A percentile compares a stretch with the other conserved stretches of the same genome.
Conservation (phyloP, 2,113 vertebrate species). For the Gorsachius goisagi region DNA sequence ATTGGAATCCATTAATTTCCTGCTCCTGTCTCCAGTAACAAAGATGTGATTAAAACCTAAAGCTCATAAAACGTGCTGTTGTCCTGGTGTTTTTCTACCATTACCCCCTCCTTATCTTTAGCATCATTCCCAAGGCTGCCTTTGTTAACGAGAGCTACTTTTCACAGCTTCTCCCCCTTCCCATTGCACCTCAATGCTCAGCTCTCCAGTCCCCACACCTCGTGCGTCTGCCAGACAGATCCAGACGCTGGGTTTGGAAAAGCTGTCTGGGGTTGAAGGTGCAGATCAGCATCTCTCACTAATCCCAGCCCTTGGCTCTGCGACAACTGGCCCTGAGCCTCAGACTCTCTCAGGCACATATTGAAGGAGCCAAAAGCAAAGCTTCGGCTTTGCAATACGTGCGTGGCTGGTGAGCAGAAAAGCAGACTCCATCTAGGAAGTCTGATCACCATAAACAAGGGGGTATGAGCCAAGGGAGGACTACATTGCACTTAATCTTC, state of each 20-base stretch:
- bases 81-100: neutral
- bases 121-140: neutral
- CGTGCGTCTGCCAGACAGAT: neutral
- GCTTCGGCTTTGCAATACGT: accelerated
- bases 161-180: neutral
- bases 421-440: neutral
- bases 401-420: accelerated
- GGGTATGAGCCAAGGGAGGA: neutral
- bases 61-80: neutral
- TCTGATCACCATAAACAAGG: neutral
- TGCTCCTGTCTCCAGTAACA: neutral
- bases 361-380: neutral
- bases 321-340: neutral
- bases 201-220: neutral
- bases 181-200: neutral
- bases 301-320: neutral
- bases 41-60: conserved; percentile 42
- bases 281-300: neutral
- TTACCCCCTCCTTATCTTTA: neutral
- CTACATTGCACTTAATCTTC: accelerated
- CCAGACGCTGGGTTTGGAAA: neutral
- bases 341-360: neutral
- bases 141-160: neutral
- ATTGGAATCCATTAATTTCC: neutral
- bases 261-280: neutral